Conservation (phyloP, 2,797 vertebrate species). For the Astyanax mexicanus region DNA sequence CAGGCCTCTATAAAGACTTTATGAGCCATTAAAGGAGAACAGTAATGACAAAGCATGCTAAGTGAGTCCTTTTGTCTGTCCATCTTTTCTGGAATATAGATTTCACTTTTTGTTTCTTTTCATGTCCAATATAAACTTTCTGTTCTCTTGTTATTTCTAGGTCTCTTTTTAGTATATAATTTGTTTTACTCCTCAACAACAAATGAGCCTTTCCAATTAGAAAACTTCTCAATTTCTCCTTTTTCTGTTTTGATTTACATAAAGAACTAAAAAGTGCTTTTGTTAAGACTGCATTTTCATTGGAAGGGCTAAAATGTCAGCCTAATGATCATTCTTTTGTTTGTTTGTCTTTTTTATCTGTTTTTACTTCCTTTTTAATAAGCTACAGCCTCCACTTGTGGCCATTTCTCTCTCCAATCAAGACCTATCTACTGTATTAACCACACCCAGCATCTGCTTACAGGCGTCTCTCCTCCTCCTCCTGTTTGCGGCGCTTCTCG, state of each 20-base stretch:
- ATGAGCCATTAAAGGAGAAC: neutral
- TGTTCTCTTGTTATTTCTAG: neutral
- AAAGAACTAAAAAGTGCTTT: too few species aligned
- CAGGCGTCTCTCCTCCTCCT: conserved; percentile 89
- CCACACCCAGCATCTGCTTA: conserved; percentile 71
- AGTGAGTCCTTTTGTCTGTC: neutral
- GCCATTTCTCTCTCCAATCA: neutral
- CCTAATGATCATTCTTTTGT: too few species aligned
- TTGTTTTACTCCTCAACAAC: too few species aligned
- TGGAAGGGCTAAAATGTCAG: too few species aligned
- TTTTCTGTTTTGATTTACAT: too few species aligned
- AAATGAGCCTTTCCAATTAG: too few species aligned
- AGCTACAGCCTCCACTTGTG: neutral
- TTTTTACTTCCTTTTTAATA: neutral
- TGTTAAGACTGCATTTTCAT: too few species aligned
- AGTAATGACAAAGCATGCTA: conserved; percentile 1
- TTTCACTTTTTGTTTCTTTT: neutral
- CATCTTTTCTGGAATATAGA: neutral
- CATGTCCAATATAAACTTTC: neutral
- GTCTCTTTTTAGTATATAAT: too few species aligned
- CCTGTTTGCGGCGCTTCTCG: conserved; percentile 83
- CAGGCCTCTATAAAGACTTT: conserved; percentile 30
- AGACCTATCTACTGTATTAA: neutral
- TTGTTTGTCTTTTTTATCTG: neutral
- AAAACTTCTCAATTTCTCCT: too few species aligned